These are phyloP conservation scores for Perdita meconis DNA, from an alignment of 2,888 invertebrate genomes.

Conservation along the genomic window DNA sequence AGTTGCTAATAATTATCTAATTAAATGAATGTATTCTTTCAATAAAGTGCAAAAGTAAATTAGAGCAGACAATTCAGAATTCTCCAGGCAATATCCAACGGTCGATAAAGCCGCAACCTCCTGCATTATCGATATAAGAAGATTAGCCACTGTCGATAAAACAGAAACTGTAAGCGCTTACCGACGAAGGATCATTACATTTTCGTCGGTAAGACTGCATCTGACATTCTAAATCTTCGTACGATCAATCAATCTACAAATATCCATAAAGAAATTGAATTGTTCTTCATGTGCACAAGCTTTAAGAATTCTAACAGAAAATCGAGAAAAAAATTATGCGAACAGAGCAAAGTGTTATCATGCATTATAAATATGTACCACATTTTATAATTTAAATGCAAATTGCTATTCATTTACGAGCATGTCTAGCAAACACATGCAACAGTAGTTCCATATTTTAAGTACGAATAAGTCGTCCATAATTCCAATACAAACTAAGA, in stretches of 20 bases:
- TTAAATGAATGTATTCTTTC: neutral
- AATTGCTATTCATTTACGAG: neutral
- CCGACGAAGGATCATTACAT: conserved; percentile 6
- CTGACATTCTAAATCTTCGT: too few species aligned
- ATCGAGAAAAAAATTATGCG: too few species aligned
- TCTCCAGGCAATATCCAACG: neutral
- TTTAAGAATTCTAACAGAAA: neutral
- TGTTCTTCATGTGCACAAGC: neutral
- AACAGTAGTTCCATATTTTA: neutral
- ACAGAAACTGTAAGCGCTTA: conserved; percentile 3
- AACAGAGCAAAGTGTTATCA: too few species aligned
- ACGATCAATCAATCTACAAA: too few species aligned
- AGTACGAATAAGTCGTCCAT: neutral
- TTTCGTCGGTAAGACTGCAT: conserved; percentile 20
- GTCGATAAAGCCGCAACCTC: conserved; percentile 15
- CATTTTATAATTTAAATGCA: neutral
- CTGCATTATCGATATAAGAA: neutral
- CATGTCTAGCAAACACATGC: too few species aligned
- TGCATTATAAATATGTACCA: too few species aligned
- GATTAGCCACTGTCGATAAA: conserved; percentile 18
- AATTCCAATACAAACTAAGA: conserved; percentile 10
- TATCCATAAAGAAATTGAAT: neutral
- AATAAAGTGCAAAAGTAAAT: neutral
- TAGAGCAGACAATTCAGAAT: too few species aligned
- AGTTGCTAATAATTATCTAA: too few species aligned